Evolutionary conservation across 1,140 invertebrate genomes (phyloP).

Genomic region (Leptoteleia sp.): DNA sequence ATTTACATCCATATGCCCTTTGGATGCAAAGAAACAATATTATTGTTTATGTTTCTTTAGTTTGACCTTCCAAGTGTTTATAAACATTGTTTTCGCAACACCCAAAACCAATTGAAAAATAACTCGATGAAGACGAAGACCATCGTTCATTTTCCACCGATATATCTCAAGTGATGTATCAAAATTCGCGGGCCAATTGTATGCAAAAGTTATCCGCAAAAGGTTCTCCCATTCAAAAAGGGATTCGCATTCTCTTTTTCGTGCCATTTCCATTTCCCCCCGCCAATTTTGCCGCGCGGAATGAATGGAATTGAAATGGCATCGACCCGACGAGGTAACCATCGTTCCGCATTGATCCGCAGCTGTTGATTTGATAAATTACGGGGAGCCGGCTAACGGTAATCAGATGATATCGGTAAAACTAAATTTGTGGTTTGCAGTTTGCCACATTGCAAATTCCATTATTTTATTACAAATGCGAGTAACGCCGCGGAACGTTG

Average conservation of each 20-base stretch:
- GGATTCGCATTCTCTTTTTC: background rate
- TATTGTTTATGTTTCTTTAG: no score
- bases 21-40: no score
- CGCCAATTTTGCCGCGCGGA: background rate
- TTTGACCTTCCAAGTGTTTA: no score
- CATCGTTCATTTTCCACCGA: no score
- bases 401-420: conserved; percentile 60
- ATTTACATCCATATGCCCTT: no score
- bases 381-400: conserved; percentile 30
- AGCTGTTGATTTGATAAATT: conserved; percentile 56
- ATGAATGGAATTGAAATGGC: conserved; percentile 37
- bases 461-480: conserved; percentile 55
- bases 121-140: no score
- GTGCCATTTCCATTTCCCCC: conserved; percentile 7
- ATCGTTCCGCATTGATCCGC: conserved; percentile 30
- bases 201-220: conserved; percentile 4
- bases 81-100: no score
- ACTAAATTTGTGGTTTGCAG: conserved; percentile 56
- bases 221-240: background rate
- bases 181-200: background rate
- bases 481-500: conserved; percentile 9
- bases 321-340: conserved; percentile 26
- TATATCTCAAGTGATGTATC: background rate
- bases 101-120: no score
- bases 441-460: conserved; percentile 50